Base-by-base conservation (phyloP, 2,797 vertebrate species). In the Diplodus sargus region DNA sequence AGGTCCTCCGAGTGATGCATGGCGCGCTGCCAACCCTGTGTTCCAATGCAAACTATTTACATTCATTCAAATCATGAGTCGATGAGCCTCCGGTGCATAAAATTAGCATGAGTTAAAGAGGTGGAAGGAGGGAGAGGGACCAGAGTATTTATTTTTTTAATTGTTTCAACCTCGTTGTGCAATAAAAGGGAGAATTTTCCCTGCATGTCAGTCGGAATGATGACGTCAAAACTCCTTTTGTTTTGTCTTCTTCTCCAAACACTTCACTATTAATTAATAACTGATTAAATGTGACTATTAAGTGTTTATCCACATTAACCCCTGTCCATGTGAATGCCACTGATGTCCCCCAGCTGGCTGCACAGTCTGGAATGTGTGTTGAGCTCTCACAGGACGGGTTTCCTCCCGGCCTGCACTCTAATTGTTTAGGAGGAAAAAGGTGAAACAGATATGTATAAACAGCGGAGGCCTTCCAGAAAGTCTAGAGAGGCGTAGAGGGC, bases 1-100 rank as follows among this genome's bases (percentile, higher is more conserved):
- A 95, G 96, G 96, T 95, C 96, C 95, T 95, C 94, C 94, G 87
- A 93, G 94, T 97, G 97, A 98, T 97, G 94, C 96, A 97, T 96
- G 94, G 95, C 94, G 88, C 92, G 60, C 93, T 95, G 96, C 96
- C 96, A 96, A 94, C 94, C 93, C 94, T 91, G 95, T 94, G 95
- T 96, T 96, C 94, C 95, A 95, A 95, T 93, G 94, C 87, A 85
- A 90, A 94, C 95, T 95, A 94, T 96, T 97, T 96, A 96, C 96
- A 96, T 96, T 95, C 94, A 95, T 96, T 96, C 95, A 96, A 95
- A 97, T 96, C 96, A 96, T 95, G 94, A 96, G 94, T 93, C 93
- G 91, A 96, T 95, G 95, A 95, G 95, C 90, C 94, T 95, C 91
- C 88, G 88, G 93, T 95, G 96, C 95, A 96, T 96, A 95, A 95